phyloP scores from a whole-genome alignment of 2,888 invertebrate species.

The Oithona nana region DNA sequence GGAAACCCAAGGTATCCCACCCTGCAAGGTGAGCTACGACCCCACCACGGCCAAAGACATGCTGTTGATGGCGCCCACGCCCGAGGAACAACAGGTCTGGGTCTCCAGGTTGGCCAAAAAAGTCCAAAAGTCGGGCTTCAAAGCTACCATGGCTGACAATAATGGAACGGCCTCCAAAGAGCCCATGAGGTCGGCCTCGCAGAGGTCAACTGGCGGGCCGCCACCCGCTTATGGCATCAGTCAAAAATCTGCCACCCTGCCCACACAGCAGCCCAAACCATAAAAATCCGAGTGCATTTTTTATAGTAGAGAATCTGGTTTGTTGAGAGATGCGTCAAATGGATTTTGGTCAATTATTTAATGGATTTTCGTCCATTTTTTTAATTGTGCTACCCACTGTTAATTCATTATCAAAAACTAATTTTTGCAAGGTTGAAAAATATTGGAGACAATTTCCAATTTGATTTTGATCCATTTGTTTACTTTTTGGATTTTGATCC shows the following conservation, averaged over 20 bases:
- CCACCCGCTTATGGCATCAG: not conserved
- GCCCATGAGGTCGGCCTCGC: not conserved
- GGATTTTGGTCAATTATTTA: too few species aligned
- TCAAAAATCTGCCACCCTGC: not conserved
- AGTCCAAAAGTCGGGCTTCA: slow-evolving; percentile 80
- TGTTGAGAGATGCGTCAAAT: too few species aligned
- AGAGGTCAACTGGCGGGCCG: not conserved
- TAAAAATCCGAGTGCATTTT: too few species aligned
- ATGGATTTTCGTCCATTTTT: too few species aligned
- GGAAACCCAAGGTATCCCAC: slow-evolving; percentile 60
- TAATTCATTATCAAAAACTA: too few species aligned
- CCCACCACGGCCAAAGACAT: slow-evolving; percentile 82
- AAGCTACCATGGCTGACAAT: slow-evolving; percentile 33
- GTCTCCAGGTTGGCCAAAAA: slow-evolving; percentile 72
- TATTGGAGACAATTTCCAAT: too few species aligned
- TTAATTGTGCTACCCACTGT: too few species aligned
- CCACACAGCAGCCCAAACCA: not conserved
- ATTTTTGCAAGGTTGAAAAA: too few species aligned
- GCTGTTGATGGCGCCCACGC: slow-evolving; percentile 61
- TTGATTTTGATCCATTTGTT: too few species aligned
- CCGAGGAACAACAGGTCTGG: slow-evolving; percentile 70
- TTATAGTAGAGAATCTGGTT: too few species aligned
- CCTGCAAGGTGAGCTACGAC: slow-evolving; percentile 76
- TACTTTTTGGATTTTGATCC: too few species aligned
- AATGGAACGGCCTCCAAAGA: not conserved